Base-by-base conservation (phyloP, 2,797 vertebrate genomes). In the Acanthiza pusilla region DNA sequence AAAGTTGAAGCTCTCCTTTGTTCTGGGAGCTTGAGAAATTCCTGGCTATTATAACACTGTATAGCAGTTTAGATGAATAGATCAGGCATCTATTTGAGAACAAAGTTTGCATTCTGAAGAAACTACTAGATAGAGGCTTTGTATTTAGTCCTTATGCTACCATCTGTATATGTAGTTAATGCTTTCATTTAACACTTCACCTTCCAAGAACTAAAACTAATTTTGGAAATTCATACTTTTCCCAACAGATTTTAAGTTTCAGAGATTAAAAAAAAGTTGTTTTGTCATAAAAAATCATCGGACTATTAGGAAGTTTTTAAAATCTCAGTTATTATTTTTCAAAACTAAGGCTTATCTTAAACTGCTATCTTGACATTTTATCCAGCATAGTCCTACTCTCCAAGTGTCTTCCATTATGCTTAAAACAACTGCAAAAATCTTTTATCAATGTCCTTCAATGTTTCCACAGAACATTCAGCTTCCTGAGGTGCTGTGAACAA, bases 1-100 rank as follows among this genome's bases (percentile, higher is more conserved):
- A 92, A 88, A 87, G 66, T 34, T 88, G 90, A 80, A 89, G 51
- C 25, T 91, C 51, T 92, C 48, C 84, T 95, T 95, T 93, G 92
- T 55, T 91, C 83, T 96, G 75, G 62, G 66, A 95, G 17, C 14
- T 65, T 75, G 23, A 43, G 43, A 91, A 68, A 4, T 77, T 92
- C 22, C 60, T 58, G 36, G 30, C 45, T 78, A 62, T 42, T 40
- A 25, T 22, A 29, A 71, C 13, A 20, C 36, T 17, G 6, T 54
- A 83, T 1, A 2, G 7, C n/a, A 85, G 7, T 55, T 88, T 42
- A 83, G 66, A 84, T 30, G 3, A 88, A 78, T 3, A 42, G 25
- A 88, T 48, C 11, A 48, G 29, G 18, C 51, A 83, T 3, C 9
- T 60, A 57, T 75, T 50, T 47, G 30, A 68, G 21, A 67, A n/a